These are phyloP conservation scores for Holacanthus passer DNA, from an alignment of 2,113 vertebrate species.

Conservation along the genomic window DNA sequence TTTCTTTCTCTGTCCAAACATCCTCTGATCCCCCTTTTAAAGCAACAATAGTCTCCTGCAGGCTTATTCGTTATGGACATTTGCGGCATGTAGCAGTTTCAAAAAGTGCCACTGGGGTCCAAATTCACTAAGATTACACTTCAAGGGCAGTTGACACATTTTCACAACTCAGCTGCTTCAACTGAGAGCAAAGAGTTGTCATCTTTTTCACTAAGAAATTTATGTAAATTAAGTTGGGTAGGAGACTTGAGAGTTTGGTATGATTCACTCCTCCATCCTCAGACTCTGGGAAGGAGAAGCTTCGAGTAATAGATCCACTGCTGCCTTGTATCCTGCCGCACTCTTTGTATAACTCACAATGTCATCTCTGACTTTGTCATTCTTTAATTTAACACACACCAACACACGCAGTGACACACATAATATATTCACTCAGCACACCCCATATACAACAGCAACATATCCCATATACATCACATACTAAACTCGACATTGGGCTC, in stretches of 20 bases:
- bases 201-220: slow-evolving; percentile 12
- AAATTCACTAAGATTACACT: slow-evolving; percentile 26
- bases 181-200: slow-evolving; percentile 4
- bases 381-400: slow-evolving; percentile 55
- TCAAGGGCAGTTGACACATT: slow-evolving; percentile 27
- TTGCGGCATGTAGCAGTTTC: not conserved
- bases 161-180: slow-evolving; percentile 1
- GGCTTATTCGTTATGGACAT: slow-evolving; percentile 12
- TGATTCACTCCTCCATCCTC: slow-evolving; percentile 24
- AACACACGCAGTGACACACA: slow-evolving; percentile 19
- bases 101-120: slow-evolving; percentile 7
- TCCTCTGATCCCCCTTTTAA: not conserved
- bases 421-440: slow-evolving; percentile 49
- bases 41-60: not conserved
- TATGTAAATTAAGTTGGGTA: slow-evolving; percentile 29
- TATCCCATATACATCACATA: slow-evolving; percentile 57
- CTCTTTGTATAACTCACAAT: slow-evolving; percentile 39
- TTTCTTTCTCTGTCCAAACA: not conserved
- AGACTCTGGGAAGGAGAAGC: slow-evolving; percentile 2
- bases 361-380: slow-evolving; percentile 40
- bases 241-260: slow-evolving; percentile 23
- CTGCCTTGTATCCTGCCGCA: slow-evolving; percentile 2
- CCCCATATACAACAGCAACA: not conserved
- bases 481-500: slow-evolving; percentile 41
- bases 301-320: slow-evolving; percentile 29